Evolutionary conservation across 2,888 invertebrate species (phyloP).

Genomic region (Nymphalis urticae): DNA sequence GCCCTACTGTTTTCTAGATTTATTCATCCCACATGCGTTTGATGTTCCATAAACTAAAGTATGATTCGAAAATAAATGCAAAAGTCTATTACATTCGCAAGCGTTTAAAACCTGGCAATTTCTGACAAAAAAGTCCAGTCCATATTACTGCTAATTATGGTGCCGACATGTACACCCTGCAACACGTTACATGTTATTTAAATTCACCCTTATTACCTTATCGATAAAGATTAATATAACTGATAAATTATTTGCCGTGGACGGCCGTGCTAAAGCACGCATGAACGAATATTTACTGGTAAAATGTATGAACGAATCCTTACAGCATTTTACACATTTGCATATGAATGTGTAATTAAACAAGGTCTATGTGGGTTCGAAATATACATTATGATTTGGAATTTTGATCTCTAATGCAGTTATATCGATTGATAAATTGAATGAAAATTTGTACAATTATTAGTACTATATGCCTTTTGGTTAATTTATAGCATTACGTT

Average conservation of each 20-base stretch:
- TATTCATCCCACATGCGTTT: constrained; percentile 11
- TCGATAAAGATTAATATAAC: constrained; percentile 21
- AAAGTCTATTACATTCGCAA: constrained; percentile 35
- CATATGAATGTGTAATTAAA: constrained; percentile 81
- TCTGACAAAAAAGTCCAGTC: constrained; percentile 64
- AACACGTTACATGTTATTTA: not conserved
- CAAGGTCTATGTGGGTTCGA: constrained; percentile 59
- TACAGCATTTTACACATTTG: constrained; percentile 73
- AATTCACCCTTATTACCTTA: not conserved
- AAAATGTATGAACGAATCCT: constrained; percentile 71
- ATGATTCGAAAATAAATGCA: constrained; percentile 30
- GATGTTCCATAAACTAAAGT: constrained; percentile 29
- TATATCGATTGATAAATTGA: not conserved
- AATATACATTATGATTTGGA: constrained; percentile 47
- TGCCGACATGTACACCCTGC: constrained; percentile 54
- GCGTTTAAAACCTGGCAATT: constrained; percentile 50
- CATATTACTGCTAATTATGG: constrained; percentile 73
- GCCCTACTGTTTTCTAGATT: not conserved
- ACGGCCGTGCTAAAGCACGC: constrained; percentile 58
- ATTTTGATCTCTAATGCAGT: constrained; percentile 17
- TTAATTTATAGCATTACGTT: not conserved
- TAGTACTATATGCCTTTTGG: not conserved
- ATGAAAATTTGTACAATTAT: too few relatives aligned
- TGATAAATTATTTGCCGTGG: constrained; percentile 1
- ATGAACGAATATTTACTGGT: constrained; percentile 71